Evolutionary conservation across 2,888 invertebrate genomes (phyloP).

Genomic region (Homarus gammarus): DNA sequence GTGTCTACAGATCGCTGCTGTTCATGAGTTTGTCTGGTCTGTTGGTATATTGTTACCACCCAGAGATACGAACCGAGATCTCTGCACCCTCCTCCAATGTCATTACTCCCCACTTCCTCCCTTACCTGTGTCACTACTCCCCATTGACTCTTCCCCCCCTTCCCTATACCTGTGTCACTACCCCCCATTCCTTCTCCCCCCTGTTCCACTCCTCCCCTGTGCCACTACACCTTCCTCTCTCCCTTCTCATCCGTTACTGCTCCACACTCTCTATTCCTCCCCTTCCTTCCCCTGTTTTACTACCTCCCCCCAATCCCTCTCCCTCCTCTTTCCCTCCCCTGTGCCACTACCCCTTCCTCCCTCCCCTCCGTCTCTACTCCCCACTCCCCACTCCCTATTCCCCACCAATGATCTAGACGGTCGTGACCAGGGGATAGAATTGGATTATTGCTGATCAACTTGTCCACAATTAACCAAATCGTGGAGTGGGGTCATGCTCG

Average conservation of each 20-base stretch:
- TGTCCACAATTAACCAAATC: slow-evolving; percentile 17
- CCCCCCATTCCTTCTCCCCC: not conserved
- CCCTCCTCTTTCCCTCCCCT: not conserved
- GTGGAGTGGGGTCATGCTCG: not conserved
- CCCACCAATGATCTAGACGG: not conserved
- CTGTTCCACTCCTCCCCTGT: not conserved
- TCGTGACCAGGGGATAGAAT: slow-evolving; percentile 28
- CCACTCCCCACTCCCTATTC: not conserved
- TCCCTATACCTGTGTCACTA: not conserved
- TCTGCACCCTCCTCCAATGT: too few species aligned
- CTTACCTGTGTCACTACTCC: not conserved
- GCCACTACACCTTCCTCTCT: not conserved
- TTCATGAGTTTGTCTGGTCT: too few species aligned
- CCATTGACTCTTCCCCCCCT: not conserved
- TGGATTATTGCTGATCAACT: slow-evolving; percentile 27
- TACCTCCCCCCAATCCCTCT: not conserved
- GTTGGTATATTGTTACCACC: too few species aligned
- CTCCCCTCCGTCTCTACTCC: not conserved
- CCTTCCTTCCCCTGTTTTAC: not conserved
- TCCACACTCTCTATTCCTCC: not conserved
- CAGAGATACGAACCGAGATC: too few species aligned
- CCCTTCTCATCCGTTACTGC: not conserved
- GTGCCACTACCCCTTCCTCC: not conserved
- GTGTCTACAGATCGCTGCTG: too few species aligned
- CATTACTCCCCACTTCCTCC: not conserved